Percentiles rank a stretch among this genome's conserved stretches.
Conservation (phyloP, 2,888 invertebrate species). For the Eilema depressum region DNA sequence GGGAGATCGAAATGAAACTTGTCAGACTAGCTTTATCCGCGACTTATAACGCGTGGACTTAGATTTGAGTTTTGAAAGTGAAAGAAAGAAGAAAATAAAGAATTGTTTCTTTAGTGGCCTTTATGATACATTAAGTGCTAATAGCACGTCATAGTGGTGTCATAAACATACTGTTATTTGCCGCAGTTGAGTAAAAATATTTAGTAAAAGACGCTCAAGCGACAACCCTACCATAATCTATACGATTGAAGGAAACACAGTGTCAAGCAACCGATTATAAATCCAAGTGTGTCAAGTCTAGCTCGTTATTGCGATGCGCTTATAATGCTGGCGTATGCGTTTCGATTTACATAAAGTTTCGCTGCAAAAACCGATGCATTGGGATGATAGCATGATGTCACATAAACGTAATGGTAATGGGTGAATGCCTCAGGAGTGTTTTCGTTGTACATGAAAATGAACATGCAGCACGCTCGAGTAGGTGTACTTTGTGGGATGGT, state of each 20-base stretch:
- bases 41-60: too few species aligned
- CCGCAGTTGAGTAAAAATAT: background rate
- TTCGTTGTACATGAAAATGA: too few species aligned
- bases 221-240: slow-evolving; percentile 35
- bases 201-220: slow-evolving; percentile 2
- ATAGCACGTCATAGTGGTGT: too few species aligned
- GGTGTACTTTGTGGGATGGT: too few species aligned
- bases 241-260: slow-evolving; percentile 32
- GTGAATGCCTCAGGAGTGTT: too few species aligned
- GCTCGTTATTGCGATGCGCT: slow-evolving; percentile 35
- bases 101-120: too few species aligned
- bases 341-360: slow-evolving; percentile 27
- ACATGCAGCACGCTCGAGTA: too few species aligned
- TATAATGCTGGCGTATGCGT: slow-evolving; percentile 30
- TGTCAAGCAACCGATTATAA: slow-evolving; percentile 38
- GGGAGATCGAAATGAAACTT: background rate
- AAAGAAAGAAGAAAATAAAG: background rate
- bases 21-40: background rate
- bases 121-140: too few species aligned
- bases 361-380: slow-evolving; percentile 1
- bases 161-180: background rate
- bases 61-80: background rate
- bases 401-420: background rate
- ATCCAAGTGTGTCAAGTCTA: slow-evolving; percentile 37
- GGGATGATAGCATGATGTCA: background rate